Evolutionary conservation across 2,888 invertebrate genomes (phyloP), one percentile per base, ranked within the genome.

Genomic region (Ormyrus labotus): DNA sequence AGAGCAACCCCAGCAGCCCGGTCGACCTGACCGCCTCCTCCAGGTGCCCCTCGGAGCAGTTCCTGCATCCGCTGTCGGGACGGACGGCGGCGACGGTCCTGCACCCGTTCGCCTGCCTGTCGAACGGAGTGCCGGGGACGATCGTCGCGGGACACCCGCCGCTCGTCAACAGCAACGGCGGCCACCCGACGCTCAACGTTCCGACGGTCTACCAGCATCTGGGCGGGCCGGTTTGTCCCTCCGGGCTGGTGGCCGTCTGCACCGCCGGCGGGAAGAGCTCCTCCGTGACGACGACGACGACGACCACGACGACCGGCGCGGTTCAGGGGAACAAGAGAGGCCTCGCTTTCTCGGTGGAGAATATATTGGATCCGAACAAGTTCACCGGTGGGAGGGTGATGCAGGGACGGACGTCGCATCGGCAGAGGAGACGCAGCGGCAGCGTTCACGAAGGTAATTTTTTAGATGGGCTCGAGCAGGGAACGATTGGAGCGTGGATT

Each of bases 351-450:
- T 96, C 96, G 6, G 97, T 97, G 45, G 97, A 97, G 92, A 97
- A 97, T 88, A 97, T 97, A 83, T 91, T 97, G 84, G 97, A 97
- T 91, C 97, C 97, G 5, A 97, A 95, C 86, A 97, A 97, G 92
- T 97, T 97, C 90, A 97, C 96, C 48, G 96, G 96, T 51, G 89
- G 90, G 75, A 84, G 91, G 58, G 83, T 89, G 77, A 82, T 89
- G 34, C 87, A 86, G 73, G 86, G 84, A 64, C 84, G 87, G 58
- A 78, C 87, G 69, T 85, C 86, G 75, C 85, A 89, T 64, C 86
- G 88, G 64, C 85, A 87, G 71, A 87, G 89, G 65, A 87, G 87
- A 82, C 87, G 85, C 63, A 84, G 87, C 60, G 89, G 89, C 65
- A 89, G 89, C 83, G 85, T 90, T 82, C 90, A 91, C 82, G 90